Base-by-base conservation (phyloP, 2,797 vertebrate species). In the Botia almorhae region DNA sequence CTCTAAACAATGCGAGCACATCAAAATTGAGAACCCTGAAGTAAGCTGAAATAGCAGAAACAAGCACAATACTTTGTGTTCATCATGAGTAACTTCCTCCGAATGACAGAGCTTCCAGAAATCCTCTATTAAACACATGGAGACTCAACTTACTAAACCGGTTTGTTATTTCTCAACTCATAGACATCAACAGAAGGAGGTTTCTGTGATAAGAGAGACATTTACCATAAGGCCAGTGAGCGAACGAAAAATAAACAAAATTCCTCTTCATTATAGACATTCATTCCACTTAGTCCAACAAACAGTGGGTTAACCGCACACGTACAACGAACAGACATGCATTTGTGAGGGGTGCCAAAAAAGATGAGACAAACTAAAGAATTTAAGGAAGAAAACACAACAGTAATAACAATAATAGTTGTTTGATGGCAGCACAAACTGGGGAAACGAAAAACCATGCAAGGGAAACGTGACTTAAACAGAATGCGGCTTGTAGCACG, bases 71-170 rank as follows among this genome's bases (percentile, higher is more conserved):
- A 58, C 43, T 50, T 58, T 7, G 26, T 7, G 55, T 51, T 78
- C 10, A 50, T 26, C 19, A 82, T 82, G 80, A 84, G 84, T 29
- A 87, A 87, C 69, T 55, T 84, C 78, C 78, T 67, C 58, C 14
- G 0, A 4, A 16, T 76, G 70, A 80, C 29, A 81, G 80, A 69
- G 76, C 76, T 69, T 46, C 46, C 70, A 58, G 46, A 78, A 68
- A 69, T 33, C 81, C 55, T 43, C 78, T 48, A 55, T 12, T 19
- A 76, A 69, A 71, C 26, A 63, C 68, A 73, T 23, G 26, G 67
- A 73, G 61, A 76, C 69, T 50, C 39, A 17, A 80, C 85, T 78
- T 67, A 85, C 84, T 64, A 63, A 87, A 88, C 84, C 75, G 69
- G 85, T 84, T 85, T 56, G 69, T 72, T 68, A 78, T 83, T 48